Evolutionary conservation across 2,888 invertebrate genomes (phyloP).

Genomic region (Eupithecia tripunctaria): DNA sequence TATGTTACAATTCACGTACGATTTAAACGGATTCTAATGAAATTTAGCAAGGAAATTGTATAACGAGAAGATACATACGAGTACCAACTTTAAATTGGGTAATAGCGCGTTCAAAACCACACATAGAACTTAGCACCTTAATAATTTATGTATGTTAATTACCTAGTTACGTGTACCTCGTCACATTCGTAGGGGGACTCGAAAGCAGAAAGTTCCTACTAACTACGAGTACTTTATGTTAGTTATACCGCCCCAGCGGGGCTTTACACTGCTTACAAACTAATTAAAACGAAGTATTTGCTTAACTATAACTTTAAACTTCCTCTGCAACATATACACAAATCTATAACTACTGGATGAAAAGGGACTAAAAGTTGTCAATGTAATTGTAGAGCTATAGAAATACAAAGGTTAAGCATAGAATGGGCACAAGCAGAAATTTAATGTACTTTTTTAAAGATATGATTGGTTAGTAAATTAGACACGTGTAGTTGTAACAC

Average conservation of each 20-base stretch:
- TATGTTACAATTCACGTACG: too few relatives aligned
- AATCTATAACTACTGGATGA: background rate
- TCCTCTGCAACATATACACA: background rate
- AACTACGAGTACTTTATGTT: constrained; percentile 2
- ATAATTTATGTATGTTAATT: too few relatives aligned
- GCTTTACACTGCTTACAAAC: background rate
- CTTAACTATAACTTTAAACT: background rate
- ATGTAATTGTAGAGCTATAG: background rate
- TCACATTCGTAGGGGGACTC: background rate
- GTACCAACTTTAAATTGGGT: too few relatives aligned
- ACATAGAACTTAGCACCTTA: too few relatives aligned
- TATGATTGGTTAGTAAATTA: too few relatives aligned
- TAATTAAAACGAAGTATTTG: constrained; percentile 3
- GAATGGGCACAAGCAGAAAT: background rate
- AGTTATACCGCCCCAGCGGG: background rate
- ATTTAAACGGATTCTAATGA: too few relatives aligned
- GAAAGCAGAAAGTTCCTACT: background rate
- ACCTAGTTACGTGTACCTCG: background rate
- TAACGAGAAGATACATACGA: too few relatives aligned
- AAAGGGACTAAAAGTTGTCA: background rate
- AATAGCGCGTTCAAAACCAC: too few relatives aligned
- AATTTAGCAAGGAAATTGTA: too few relatives aligned
- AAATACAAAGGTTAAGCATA: background rate
- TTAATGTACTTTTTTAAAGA: too few relatives aligned
- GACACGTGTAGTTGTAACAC: too few relatives aligned